Evolutionary conservation across 2,113 vertebrate genomes (phyloP).

Genomic region (Mastomys natalensis): DNA sequence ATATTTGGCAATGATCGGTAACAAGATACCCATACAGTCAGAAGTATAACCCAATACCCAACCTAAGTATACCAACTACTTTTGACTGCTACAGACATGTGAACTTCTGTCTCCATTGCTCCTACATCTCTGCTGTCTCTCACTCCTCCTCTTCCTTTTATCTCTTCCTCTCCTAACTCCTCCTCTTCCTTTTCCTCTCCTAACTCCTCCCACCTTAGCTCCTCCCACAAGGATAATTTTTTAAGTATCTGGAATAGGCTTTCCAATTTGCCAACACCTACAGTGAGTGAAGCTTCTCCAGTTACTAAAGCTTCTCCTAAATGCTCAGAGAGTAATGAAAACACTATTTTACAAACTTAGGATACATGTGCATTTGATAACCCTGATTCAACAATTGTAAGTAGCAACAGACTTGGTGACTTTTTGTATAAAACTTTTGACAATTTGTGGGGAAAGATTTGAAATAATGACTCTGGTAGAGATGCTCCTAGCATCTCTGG

Average conservation of each 20-base stretch:
- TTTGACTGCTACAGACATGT: too few species aligned
- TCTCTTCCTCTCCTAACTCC: too few species aligned
- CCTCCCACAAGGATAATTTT: too few species aligned
- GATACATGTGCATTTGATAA: neutral
- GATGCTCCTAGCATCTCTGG: neutral
- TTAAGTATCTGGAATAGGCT: neutral
- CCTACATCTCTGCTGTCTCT: too few species aligned
- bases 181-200: too few species aligned
- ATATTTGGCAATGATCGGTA: too few species aligned
- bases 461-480: neutral
- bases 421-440: neutral
- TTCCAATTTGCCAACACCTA: neutral
- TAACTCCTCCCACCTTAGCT: too few species aligned
- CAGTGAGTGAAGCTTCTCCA: neutral
- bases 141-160: too few species aligned
- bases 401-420: neutral
- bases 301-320: neutral
- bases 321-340: neutral
- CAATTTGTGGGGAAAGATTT: neutral
- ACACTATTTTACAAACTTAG: neutral
- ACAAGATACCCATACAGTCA: too few species aligned
- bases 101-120: too few species aligned
- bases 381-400: neutral
- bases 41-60: too few species aligned
- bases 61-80: too few species aligned